These are phyloP conservation scores for Melanotaenia duboulayi DNA, from an alignment of 2,113 vertebrate genomes.

Conservation along the genomic window DNA sequence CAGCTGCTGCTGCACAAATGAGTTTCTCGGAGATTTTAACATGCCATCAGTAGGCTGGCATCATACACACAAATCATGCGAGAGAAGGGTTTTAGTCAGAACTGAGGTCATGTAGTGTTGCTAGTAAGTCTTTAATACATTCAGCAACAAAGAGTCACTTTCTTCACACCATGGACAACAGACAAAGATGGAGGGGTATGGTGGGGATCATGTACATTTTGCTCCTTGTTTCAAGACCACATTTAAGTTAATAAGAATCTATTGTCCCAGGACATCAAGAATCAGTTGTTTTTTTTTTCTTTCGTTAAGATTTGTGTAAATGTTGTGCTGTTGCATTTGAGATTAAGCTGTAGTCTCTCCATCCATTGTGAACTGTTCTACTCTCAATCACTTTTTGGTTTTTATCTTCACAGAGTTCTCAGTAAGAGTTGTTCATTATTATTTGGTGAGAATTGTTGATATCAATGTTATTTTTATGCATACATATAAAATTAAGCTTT, in stretches of 20 bases:
- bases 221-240: background rate
- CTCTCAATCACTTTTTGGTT: background rate
- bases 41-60: background rate
- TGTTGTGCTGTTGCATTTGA: background rate
- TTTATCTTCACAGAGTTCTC: background rate
- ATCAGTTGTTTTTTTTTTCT: background rate
- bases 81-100: slow-evolving; percentile 40
- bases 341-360: background rate
- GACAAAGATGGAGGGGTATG: slow-evolving; percentile 22
- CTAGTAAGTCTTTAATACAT: slow-evolving; percentile 31
- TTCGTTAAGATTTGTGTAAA: background rate
- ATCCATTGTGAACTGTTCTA: background rate
- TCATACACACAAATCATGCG: slow-evolving; percentile 24
- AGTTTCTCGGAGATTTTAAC: slow-evolving; percentile 14
- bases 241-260: background rate
- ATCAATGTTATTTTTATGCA: too few species aligned
- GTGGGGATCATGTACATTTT: slow-evolving; percentile 2
- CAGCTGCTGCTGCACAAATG: slow-evolving; percentile 6
- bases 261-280: too few species aligned
- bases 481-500: background rate
- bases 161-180: slow-evolving; percentile 51
- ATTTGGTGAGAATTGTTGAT: background rate
- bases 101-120: slow-evolving; percentile 64
- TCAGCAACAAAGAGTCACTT: slow-evolving; percentile 55
- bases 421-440: background rate